These are phyloP conservation scores for Macrotis lagotis DNA, from an alignment of 2,113 vertebrate species.

Conservation along the genomic window DNA sequence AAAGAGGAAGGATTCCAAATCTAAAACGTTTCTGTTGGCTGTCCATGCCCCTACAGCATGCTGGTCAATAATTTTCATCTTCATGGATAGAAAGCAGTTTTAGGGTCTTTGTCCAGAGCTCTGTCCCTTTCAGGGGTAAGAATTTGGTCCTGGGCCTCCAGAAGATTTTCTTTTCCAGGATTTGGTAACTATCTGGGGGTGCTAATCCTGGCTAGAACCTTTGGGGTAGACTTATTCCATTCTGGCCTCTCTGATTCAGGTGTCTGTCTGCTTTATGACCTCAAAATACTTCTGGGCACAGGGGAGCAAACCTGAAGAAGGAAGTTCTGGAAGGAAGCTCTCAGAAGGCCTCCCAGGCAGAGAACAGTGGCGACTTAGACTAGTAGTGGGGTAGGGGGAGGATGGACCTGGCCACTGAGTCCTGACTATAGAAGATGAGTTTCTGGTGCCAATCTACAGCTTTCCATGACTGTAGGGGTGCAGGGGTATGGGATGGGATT, in stretches of 20 bases:
- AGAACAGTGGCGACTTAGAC: neutral
- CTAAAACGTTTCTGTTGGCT: neutral
- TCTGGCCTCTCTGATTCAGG: too few species aligned
- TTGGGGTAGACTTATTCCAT: neutral
- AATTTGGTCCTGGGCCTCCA: neutral
- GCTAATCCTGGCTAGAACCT: neutral
- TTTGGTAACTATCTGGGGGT: neutral
- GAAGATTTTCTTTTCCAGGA: neutral
- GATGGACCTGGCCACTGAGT: neutral
- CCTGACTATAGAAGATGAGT: neutral
- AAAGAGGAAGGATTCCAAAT: neutral
- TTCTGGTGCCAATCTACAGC: neutral
- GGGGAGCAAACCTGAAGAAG: neutral
- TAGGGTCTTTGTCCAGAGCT: neutral
- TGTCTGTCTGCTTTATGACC: neutral
- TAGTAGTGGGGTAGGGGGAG: neutral
- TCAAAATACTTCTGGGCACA: neutral
- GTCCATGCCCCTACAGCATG: too few species aligned
- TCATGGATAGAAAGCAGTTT: neutral
- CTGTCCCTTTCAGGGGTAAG: neutral
- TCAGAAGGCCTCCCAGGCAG: neutral
- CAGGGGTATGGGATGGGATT: neutral
- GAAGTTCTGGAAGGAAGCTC: neutral
- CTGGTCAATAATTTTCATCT: neutral
- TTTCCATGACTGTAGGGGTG: too few species aligned